Conservation (phyloP, 53 echinoderm and acorn worm species). For the Actinopyga echinites region DNA sequence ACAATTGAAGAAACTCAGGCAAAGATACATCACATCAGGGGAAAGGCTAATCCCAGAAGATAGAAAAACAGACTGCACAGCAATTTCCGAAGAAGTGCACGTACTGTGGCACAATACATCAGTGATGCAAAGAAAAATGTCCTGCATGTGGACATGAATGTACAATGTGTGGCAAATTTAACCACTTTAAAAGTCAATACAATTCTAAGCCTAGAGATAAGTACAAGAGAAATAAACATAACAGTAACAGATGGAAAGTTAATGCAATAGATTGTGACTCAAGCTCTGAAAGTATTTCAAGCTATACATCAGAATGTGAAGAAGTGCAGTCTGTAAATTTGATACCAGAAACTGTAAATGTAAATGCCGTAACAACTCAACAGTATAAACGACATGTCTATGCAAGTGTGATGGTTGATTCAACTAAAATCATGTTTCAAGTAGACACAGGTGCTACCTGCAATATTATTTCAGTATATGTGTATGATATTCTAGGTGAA, state of each 20-base stretch:
- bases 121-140: constrained; percentile 42
- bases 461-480: constrained; percentile 38
- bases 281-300: background rate
- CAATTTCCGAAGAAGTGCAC: background rate
- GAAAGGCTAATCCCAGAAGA: background rate
- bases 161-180: background rate
- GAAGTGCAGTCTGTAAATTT: background rate
- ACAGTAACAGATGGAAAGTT: background rate
- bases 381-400: background rate
- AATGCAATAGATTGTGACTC: background rate
- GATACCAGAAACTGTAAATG: background rate
- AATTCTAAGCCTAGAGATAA: background rate
- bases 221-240: background rate
- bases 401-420: constrained; percentile 18
- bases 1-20: background rate
- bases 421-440: constrained; percentile 43
- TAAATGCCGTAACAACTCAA: background rate
- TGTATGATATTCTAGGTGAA: background rate
- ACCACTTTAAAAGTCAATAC: constrained; percentile 49
- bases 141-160: constrained; percentile 49
- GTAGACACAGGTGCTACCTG: constrained; percentile 59
- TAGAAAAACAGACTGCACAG: background rate
- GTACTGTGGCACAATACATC: constrained; percentile 56
- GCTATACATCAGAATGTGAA: constrained; percentile 19
- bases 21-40: background rate